These are phyloP conservation scores for Zhuqinia jingwanae DNA, from an alignment of 2,888 invertebrate genomes.

Conservation along the genomic window DNA sequence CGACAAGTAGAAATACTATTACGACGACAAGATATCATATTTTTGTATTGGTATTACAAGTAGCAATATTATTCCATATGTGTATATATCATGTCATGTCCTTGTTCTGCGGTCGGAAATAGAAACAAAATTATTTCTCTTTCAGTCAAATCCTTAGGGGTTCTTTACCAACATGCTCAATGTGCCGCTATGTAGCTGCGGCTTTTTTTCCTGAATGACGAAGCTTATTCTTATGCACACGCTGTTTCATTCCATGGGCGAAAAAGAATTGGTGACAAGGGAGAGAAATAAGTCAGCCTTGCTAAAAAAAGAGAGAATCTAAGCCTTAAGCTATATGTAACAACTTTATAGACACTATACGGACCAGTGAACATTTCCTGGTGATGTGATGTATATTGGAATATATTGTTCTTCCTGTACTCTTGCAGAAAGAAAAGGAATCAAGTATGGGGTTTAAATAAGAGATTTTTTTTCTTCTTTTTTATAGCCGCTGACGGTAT, in stretches of 20 bases:
- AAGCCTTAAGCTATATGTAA: background rate
- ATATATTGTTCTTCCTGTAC: no score
- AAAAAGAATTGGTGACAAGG: background rate
- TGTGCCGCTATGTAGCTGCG: background rate
- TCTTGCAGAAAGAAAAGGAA: no score
- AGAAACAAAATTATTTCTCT: constrained; percentile 47
- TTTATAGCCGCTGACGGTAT: no score
- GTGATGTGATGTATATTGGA: no score
- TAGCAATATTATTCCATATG: no score
- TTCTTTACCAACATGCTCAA: constrained; percentile 17
- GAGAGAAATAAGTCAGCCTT: background rate
- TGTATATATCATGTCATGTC: constrained; percentile 22
- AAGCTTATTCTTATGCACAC: background rate
- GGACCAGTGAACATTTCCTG: no score
- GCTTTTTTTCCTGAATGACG: background rate
- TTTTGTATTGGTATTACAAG: no score
- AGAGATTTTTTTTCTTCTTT: no score
- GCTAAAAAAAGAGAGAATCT: background rate
- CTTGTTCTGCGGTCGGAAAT: constrained; percentile 1
- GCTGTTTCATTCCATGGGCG: background rate
- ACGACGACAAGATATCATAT: no score
- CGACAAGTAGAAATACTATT: no score
- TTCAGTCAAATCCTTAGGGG: constrained; percentile 53
- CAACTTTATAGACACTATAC: no score
- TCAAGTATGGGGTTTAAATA: no score